These are phyloP conservation scores for Eristalis intricaria DNA, from an alignment of 2,888 invertebrate genomes.

Conservation along the genomic window DNA sequence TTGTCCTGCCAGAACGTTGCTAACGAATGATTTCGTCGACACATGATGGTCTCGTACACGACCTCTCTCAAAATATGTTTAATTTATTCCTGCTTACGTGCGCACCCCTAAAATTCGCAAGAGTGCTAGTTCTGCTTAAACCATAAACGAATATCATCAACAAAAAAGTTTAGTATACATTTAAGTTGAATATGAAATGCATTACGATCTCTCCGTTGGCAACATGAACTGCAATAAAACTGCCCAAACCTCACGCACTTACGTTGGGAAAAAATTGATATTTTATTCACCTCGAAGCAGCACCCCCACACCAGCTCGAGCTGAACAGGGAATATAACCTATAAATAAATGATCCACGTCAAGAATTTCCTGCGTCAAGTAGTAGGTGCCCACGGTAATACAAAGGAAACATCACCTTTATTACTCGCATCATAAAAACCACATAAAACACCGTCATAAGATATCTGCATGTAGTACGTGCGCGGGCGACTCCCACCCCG, in stretches of 20 bases:
- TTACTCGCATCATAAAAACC: constrained; percentile 56
- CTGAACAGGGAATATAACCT: not conserved
- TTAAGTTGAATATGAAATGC: constrained; percentile 15
- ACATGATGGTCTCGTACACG: too few species aligned
- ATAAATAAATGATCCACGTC: constrained; percentile 4
- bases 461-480: constrained; percentile 32
- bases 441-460: constrained; percentile 46
- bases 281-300: constrained; percentile 45
- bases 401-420: constrained; percentile 46
- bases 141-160: not conserved
- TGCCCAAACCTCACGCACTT: constrained; percentile 15
- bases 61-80: not conserved
- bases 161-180: not conserved
- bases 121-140: not conserved
- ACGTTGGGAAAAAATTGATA: constrained; percentile 50
- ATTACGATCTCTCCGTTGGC: constrained; percentile 21
- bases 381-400: constrained; percentile 11
- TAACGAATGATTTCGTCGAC: too few species aligned
- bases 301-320: not conserved
- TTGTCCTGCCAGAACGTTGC: too few species aligned
- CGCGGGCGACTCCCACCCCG: not conserved
- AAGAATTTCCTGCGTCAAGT: constrained; percentile 25
- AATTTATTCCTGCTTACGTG: not conserved
- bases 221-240: constrained; percentile 26
- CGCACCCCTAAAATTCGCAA: not conserved